These are phyloP conservation scores for Blastobasis adustella DNA, from an alignment of 2,888 invertebrate species.

Conservation along the genomic window DNA sequence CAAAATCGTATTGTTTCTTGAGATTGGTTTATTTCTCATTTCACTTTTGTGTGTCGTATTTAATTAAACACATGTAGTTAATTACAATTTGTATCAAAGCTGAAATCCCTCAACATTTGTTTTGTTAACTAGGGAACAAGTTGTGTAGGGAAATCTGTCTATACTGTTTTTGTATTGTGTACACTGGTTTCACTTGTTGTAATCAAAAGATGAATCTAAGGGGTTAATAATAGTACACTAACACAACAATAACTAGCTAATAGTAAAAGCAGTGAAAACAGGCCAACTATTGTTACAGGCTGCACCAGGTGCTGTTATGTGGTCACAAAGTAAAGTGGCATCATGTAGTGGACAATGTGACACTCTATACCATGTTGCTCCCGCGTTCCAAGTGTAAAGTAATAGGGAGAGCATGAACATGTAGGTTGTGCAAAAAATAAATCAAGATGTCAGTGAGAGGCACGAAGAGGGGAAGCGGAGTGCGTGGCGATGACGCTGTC, in stretches of 20 bases:
- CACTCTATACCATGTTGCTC: slow-evolving; percentile 67
- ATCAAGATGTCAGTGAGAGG: slow-evolving; percentile 67
- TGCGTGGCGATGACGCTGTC: slow-evolving; percentile 48
- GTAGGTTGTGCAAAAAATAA: slow-evolving; percentile 55
- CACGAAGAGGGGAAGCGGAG: slow-evolving; percentile 61
- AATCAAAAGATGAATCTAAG: too few species aligned
- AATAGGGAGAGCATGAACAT: slow-evolving; percentile 61
- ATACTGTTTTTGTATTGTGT: too few species aligned
- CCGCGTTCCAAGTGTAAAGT: slow-evolving; percentile 69
- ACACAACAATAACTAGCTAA: background rate
- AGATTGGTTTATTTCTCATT: too few species aligned
- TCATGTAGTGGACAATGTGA: slow-evolving; percentile 66
- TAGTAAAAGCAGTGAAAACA: background rate
- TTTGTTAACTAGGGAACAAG: too few species aligned
- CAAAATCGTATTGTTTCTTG: too few species aligned
- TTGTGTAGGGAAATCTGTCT: too few species aligned
- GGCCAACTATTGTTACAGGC: slow-evolving; percentile 40
- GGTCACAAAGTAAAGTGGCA: slow-evolving; percentile 51
- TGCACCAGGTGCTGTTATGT: slow-evolving; percentile 27
- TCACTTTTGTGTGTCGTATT: too few species aligned
- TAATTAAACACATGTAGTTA: too few species aligned
- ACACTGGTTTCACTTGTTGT: too few species aligned
- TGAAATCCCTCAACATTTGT: too few species aligned
- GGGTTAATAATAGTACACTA: too few species aligned
- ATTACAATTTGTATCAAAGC: too few species aligned